Evolutionary conservation across 2,888 invertebrate species (phyloP), one percentile per base, ranked within the genome.

Genomic region (Gastracanthus pulcherrimus): DNA sequence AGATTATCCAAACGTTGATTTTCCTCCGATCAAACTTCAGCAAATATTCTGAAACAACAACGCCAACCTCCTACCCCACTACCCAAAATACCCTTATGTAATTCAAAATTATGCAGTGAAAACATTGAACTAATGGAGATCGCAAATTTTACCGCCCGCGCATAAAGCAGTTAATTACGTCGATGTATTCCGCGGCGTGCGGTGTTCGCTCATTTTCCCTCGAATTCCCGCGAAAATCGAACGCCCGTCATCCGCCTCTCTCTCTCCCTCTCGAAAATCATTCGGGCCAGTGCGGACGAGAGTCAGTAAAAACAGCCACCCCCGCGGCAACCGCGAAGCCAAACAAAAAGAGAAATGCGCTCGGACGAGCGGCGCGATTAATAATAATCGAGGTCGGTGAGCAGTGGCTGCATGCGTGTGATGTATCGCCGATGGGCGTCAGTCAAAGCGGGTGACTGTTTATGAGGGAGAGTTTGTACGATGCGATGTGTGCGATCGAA

Each of bases 151-250:
- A 71, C 51, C 2, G 16, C 19, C 31, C n/a, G 16, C 38, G 31
- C 9, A 2, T 7, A 55, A 38, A 76, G 76, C 55, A 48, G 66
- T 58, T 76, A 76, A 76, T 67, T 76, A 76, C 58, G 36, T 34
- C 19, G 23, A 66, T 19, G 51, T 38, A 34, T 66, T 16, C 1
- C 23, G 31, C 34, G 23, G 5, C n/a, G n/a, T n/a, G n/a, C n/a
- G n/a, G n/a, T n/a, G n/a, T n/a, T 36, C 48, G 55, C 13, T 67
- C 41, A 36, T 55, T 69, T 69, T 60, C 45, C 45, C 45, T 72
- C 60, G 29, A 58, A 31, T 29, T 13, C 23, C 34, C 55, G 34
- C 23, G 19, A 19, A 75, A 75, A 71, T 71, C 71, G 38, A 71
- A 71, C 23, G 26, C 29, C 9, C 29, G 51, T 62, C 41, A 51